These are phyloP conservation scores for Pogonomyrmex californicus DNA, from an alignment of 1,140 invertebrate species.

Conservation along the genomic window DNA sequence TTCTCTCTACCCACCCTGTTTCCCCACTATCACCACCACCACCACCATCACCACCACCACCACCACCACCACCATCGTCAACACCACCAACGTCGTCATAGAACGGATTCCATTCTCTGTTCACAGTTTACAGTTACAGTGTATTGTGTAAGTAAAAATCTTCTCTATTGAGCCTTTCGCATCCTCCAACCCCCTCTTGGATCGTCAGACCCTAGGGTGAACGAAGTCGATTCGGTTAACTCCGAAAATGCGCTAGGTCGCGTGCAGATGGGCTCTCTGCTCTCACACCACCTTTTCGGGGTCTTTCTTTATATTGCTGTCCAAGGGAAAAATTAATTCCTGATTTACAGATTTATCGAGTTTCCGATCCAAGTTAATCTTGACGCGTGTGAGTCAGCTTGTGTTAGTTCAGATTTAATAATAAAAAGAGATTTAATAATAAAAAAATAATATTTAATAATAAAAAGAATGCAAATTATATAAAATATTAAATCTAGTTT, in stretches of 20 bases:
- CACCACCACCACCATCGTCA: constrained; percentile 10
- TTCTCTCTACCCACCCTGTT: constrained; percentile 72
- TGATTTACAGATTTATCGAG: background rate
- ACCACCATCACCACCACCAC: constrained; percentile 7
- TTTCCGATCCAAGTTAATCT: background rate
- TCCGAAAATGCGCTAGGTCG: constrained; percentile 22
- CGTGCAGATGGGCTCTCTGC: constrained; percentile 25
- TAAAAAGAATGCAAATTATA: too few relatives aligned
- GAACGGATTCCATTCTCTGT: background rate
- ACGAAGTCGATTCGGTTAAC: constrained; percentile 31
- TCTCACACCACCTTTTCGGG: constrained; percentile 9
- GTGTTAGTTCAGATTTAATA: background rate
- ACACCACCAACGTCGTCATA: background rate
- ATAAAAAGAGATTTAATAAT: background rate
- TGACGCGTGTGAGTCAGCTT: background rate
- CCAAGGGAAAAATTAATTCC: background rate
- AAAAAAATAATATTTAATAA: background rate
- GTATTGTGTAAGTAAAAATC: constrained; percentile 6
- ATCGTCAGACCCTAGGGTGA: constrained; percentile 16
- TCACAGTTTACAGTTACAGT: constrained; percentile 35
- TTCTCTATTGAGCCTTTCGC: constrained; percentile 10
- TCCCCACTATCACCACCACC: constrained; percentile 45
- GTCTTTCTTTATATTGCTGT: background rate
- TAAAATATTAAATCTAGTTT: too few relatives aligned
- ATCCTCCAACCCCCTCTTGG: background rate